Base-by-base conservation (phyloP, 35 echinoderm and acorn worm genomes). In the Diadema setosum region DNA sequence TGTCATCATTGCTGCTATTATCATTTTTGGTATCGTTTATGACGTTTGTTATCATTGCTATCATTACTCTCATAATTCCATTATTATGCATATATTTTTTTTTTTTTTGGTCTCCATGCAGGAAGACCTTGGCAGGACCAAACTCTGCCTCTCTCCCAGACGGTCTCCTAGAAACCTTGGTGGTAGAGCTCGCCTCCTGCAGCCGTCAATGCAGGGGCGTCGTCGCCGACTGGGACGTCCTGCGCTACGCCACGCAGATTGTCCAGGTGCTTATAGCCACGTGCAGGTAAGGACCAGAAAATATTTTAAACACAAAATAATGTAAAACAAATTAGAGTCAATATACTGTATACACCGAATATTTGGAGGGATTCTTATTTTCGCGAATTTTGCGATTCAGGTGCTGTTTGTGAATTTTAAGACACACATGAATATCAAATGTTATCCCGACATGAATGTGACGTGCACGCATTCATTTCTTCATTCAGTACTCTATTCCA, bases 251-350 rank as follows among this genome's bases (percentile, higher is more conserved):
- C 1, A 31, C 46, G 43, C 80, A 94, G 70, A 78, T 94, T 39
- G 48, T 94, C 44, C 82, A 90, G 81, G 82, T 84, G 15, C 61
- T 94, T 49, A 94, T 89, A 20, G 70, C 84, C 18, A 42, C 88
- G 57, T 94, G 92, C 87, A 94, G 92, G 92, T 94, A 89, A 61
- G 44, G n/a, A n/a, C n/a, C n/a, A n/a, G n/a, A n/a, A n/a, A 26
- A 85, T 30, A 30, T 82, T 15, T 14, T 3, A 32, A 33, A 35
- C 73, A 36, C 30, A 5, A 25, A 32, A 37, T 46, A 25, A 17
- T 34, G 24, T 61, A 40, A 61, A 52, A 36, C 35, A 61, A 4
- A 6, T 17, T 2, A 56, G 18, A 52, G 45, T 15, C 43, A 46
- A n/a, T 5, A 0, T 16, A 24, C 23, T 23, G 26, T 17, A 84